These are phyloP conservation scores for Bradypodion pumilum DNA, from an alignment of 2,797 vertebrate species.

Conservation along the genomic window DNA sequence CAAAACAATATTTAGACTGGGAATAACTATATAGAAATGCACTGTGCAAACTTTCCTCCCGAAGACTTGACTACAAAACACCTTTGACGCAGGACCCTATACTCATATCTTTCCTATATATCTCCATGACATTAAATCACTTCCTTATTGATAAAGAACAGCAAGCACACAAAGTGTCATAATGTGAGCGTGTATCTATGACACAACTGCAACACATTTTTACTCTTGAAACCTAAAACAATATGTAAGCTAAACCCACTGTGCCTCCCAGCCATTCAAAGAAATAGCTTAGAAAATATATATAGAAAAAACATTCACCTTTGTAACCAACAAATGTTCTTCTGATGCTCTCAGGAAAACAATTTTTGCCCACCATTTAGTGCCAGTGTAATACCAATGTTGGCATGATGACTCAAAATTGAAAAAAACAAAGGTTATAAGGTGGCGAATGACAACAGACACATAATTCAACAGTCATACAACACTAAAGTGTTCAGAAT, in stretches of 20 bases:
- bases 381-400: conserved; percentile 35
- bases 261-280: conserved; percentile 23
- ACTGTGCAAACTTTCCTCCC: rapidly evolving
- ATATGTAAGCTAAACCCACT: neutral
- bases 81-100: rapidly evolving
- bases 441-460: conserved; percentile 9
- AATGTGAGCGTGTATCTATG: neutral
- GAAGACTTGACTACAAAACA: neutral
- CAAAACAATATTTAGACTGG: neutral
- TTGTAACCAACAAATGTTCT: conserved; percentile 28
- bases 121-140: rapidly evolving
- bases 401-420: conserved; percentile 27
- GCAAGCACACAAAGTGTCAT: neutral
- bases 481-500: conserved; percentile 11
- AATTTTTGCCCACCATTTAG: conserved; percentile 37
- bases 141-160: rapidly evolving
- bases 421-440: conserved; percentile 24
- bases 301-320: conserved; percentile 30
- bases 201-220: neutral
- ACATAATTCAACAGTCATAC: conserved; percentile 22
- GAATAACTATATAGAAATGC: neutral
- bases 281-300: neutral
- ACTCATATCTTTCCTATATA: rapidly evolving
- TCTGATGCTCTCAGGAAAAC: conserved; percentile 51
- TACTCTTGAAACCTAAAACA: rapidly evolving